phyloP scores from a whole-genome alignment of 2,113 vertebrate species.

The Myodes glareolus region DNA sequence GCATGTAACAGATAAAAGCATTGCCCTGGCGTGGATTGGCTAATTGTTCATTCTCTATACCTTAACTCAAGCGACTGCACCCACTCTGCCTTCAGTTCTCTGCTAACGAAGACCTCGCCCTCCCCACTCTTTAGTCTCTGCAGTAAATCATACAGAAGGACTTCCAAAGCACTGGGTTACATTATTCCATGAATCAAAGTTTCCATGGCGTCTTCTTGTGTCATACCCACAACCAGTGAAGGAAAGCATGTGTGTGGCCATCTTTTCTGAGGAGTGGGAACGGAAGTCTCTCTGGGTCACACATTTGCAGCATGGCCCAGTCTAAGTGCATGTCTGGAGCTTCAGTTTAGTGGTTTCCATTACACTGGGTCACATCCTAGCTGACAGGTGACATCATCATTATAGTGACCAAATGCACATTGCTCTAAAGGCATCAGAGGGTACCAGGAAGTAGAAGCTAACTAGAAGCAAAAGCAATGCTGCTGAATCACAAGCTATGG shows the following conservation, averaged over 20 bases:
- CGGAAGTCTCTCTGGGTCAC: background rate
- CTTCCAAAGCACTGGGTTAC: background rate
- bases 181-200: background rate
- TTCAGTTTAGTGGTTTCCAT: background rate
- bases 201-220: background rate
- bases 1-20: background rate
- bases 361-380: background rate
- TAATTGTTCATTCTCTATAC: background rate
- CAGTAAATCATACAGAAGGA: background rate
- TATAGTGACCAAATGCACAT: background rate
- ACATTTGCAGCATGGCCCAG: background rate
- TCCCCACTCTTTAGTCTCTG: background rate
- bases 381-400: background rate
- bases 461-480: background rate
- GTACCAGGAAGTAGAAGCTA: background rate
- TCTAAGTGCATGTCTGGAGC: background rate
- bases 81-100: background rate
- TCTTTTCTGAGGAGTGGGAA: background rate
- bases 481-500: background rate
- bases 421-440: background rate
- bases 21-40: background rate
- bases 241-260: background rate
- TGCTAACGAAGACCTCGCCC: background rate
- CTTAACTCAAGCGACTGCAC: background rate
- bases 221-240: background rate